phyloP scores from a whole-genome alignment of 2,888 invertebrate species.

The Taphrorychus bicolor region DNA sequence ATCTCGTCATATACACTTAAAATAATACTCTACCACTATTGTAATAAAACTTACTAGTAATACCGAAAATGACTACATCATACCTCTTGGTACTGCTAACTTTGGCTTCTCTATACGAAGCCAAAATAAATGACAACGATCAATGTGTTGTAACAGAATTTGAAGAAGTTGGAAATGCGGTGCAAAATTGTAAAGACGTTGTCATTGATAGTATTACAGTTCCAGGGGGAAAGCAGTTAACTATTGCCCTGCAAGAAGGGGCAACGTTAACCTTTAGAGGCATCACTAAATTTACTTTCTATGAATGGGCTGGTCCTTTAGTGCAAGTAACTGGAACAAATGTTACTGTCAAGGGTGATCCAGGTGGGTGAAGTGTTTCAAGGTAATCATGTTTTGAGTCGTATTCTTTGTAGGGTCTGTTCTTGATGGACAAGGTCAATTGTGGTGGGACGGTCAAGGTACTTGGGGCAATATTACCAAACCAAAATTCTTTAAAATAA shows the following conservation, averaged over 20 bases:
- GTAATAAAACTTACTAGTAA: no score
- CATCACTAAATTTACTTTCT: slow-evolving; percentile 22
- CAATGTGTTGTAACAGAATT: slow-evolving; percentile 8
- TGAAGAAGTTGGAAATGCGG: slow-evolving; percentile 7
- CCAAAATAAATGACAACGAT: not conserved
- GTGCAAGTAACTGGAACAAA: slow-evolving; percentile 8
- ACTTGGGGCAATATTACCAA: slow-evolving; percentile 22
- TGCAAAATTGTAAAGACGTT: slow-evolving; percentile 21
- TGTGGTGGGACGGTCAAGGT: slow-evolving; percentile 28
- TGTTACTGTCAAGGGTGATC: slow-evolving; percentile 20
- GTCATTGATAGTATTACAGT: slow-evolving; percentile 21
- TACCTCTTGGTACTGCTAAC: not conserved
- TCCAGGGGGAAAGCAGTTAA: slow-evolving; percentile 16
- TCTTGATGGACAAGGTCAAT: slow-evolving; percentile 25
- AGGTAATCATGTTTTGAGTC: not conserved
- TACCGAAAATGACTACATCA: not conserved
- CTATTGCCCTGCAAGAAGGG: slow-evolving; percentile 14
- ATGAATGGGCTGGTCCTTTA: slow-evolving; percentile 28
- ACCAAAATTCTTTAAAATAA: slow-evolving; percentile 18
- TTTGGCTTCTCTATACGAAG: not conserved
- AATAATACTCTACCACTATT: no score
- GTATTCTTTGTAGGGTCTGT: slow-evolving; percentile 15
- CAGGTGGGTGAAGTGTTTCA: slow-evolving; percentile 3
- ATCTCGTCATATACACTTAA: no score
- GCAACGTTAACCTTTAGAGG: slow-evolving; percentile 21